Evolutionary conservation across 2,797 vertebrate genomes (phyloP).

Genomic region (Etheostoma perlongum): DNA sequence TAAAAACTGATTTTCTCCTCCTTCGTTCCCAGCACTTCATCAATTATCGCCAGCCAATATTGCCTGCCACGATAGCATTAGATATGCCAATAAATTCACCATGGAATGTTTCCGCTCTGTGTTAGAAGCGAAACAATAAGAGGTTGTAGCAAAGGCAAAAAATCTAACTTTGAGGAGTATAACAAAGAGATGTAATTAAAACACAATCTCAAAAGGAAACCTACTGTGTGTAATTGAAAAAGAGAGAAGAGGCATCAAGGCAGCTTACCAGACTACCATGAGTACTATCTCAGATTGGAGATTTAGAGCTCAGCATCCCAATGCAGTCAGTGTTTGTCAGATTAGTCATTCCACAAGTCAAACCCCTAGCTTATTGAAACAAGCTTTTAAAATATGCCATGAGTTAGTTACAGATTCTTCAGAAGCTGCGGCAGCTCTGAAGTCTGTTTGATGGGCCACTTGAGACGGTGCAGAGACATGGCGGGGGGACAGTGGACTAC

Average conservation of each 20-base stretch:
- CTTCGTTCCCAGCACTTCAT: slow-evolving; percentile 72
- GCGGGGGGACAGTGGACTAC: not conserved
- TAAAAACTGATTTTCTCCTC: slow-evolving; percentile 72
- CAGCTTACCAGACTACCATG: not conserved
- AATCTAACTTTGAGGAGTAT: slow-evolving; percentile 7
- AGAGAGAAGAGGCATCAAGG: slow-evolving; percentile 10
- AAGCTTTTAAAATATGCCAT: slow-evolving; percentile 58
- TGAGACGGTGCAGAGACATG: slow-evolving; percentile 25
- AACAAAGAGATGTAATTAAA: slow-evolving; percentile 44
- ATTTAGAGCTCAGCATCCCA: slow-evolving; percentile 21
- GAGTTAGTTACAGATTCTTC: slow-evolving; percentile 58
- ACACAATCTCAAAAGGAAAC: slow-evolving; percentile 18
- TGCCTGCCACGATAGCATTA: slow-evolving; percentile 63
- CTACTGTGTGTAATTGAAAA: slow-evolving; percentile 35
- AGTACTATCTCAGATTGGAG: slow-evolving; percentile 17
- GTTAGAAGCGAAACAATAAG: slow-evolving; percentile 42
- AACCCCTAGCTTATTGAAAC: slow-evolving; percentile 46
- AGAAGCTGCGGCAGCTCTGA: slow-evolving; percentile 50
- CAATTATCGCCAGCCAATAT: slow-evolving; percentile 80
- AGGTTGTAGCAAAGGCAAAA: slow-evolving; percentile 27
- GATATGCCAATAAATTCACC: slow-evolving; percentile 69
- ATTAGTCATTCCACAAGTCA: slow-evolving; percentile 24
- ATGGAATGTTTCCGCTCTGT: slow-evolving; percentile 46
- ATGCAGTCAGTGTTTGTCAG: slow-evolving; percentile 15
- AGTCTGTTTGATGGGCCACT: slow-evolving; percentile 57